phyloP scores from a whole-genome alignment of 2,797 vertebrate genomes.

The Sebastolobus alascanus region DNA sequence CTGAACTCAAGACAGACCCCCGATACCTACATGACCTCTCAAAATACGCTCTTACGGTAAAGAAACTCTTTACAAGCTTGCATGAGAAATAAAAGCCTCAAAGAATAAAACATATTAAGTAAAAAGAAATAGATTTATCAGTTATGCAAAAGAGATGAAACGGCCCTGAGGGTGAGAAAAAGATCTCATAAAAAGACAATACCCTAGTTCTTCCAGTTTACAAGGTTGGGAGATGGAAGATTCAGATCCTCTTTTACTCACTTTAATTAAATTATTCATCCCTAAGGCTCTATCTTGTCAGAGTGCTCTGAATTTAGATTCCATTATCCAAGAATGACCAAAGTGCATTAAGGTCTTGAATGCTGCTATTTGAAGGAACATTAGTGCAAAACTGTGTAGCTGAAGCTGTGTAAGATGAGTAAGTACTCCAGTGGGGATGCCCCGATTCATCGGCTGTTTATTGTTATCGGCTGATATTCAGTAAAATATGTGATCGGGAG shows the following conservation, averaged over 20 bases:
- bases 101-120: neutral
- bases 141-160: neutral
- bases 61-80: neutral
- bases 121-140: neutral
- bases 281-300: conserved; percentile 2
- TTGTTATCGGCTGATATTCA: no score
- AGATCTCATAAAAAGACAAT: conserved; percentile 5
- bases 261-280: conserved; percentile 53
- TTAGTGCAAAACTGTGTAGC: neutral
- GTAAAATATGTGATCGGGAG: no score
- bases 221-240: conserved; percentile 12
- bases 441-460: no score
- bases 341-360: neutral
- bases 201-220: neutral
- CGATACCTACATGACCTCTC: conserved; percentile 77
- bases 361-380: conserved; percentile 6
- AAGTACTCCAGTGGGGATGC: neutral
- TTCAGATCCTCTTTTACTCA: conserved; percentile 26
- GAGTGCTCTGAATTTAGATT: conserved; percentile 49
- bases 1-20: conserved; percentile 74
- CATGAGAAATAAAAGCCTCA: neutral
- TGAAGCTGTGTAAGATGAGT: neutral
- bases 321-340: conserved; percentile 30
- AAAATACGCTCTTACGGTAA: conserved; percentile 83
- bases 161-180: neutral